Percentiles rank a stretch among this genome's conserved stretches.
Evolutionary conservation across 2,113 vertebrate genomes (phyloP).

Genomic region (Leucoraja erinaceus): DNA sequence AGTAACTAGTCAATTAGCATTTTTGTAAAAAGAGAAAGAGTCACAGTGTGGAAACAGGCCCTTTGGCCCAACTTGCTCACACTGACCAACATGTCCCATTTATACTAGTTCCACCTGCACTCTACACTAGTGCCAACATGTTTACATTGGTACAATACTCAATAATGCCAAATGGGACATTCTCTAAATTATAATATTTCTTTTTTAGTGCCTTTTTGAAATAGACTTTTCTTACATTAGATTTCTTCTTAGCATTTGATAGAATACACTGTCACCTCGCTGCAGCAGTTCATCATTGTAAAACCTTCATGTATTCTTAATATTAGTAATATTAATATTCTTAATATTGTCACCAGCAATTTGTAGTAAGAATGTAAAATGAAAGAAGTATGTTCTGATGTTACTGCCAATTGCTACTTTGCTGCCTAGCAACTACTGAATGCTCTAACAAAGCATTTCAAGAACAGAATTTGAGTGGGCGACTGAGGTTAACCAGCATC

Average conservation of each 20-base stretch:
- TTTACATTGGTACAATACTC: not conserved
- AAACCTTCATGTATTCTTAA: not conserved
- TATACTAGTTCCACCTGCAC: too few species aligned
- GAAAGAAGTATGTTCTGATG: not conserved
- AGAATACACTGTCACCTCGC: not conserved
- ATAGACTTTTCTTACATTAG: not conserved
- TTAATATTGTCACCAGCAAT: not conserved
- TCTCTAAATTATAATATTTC: not conserved
- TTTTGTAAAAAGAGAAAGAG: not conserved
- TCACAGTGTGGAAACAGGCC: too few species aligned
- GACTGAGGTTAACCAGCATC: not conserved
- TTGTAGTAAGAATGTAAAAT: not conserved
- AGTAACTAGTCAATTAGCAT: too few species aligned
- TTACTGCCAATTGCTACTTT: constrained; percentile 9
- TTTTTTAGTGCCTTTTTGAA: not conserved
- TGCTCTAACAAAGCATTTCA: constrained; percentile 1
- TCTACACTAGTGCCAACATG: not conserved
- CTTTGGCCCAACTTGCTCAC: too few species aligned
- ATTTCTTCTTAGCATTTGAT: not conserved
- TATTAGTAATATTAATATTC: too few species aligned
- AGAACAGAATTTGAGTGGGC: constrained; percentile 3
- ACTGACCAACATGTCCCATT: too few species aligned
- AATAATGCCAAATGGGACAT: not conserved
- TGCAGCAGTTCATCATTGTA: not conserved
- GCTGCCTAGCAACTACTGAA: constrained; percentile 21